Evolutionary conservation across 2,888 invertebrate species (phyloP), one percentile per base, ranked within the genome.

Genomic region (Plebejus anna): DNA sequence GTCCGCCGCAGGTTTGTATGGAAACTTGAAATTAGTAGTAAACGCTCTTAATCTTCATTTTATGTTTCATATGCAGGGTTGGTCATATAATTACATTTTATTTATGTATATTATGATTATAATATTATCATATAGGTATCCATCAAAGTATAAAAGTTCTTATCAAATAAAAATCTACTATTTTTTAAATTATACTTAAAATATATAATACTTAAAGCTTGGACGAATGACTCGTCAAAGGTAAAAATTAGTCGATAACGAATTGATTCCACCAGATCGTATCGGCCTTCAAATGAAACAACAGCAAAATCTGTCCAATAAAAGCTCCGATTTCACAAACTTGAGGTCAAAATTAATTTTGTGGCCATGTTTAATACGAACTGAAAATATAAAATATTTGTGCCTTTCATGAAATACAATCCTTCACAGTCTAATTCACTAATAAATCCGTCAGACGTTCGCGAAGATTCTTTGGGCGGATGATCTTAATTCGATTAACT

Each of bases 401-500:
- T 47, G 22, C 6, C 32, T 55, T 51, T 73, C 51, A 73, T 73
- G 51, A 78, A 77, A 78, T 76, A 77, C 75, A 75, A 75, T 78
- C 76, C 76, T 78, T 77, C 77, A 76, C 78, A 77, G 75, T 77
- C 75, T 78, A 75, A 75, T 77, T 77, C 73, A 61, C 78, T 77
- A 78, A 78, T 78, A 78, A 78, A 77, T 77, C 77, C 75, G 76
- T 77, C 77, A 78, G 78, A 78, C 78, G 75, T 77, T 77, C 75
- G 28, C 77, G 73, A 73, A 77, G 78, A 76, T 78, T 77, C 76
- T 77, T 77, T 73, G 73, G 73, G 73, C 73, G 77, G 55, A 75
- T 78, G 78, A 77, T 77, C 75, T 77, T 80, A 80, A 80, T 80
- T 79, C 78, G 78, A 80, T 80, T 80, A 80, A 77, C 32, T 75